Evolutionary conservation across 2,888 invertebrate species (phyloP).

Genomic region (Eugnorisma glareosa): DNA sequence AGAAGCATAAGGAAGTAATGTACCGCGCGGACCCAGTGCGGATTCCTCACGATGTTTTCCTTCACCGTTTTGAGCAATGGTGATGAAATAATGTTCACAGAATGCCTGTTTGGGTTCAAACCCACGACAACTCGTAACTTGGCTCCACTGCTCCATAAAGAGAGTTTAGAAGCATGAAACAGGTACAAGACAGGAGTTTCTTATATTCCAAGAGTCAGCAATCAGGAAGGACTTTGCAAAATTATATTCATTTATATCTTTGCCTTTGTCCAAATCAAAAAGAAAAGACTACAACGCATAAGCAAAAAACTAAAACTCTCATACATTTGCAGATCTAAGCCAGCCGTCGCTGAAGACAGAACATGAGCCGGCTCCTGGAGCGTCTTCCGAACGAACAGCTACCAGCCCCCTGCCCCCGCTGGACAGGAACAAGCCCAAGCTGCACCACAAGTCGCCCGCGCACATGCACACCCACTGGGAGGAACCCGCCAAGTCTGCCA

Average conservation of each 20-base stretch:
- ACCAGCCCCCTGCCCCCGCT: conserved; percentile 63
- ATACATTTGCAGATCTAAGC: conserved; percentile 91
- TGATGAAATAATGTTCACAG: neutral
- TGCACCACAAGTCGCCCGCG: conserved; percentile 83
- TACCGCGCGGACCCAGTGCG: neutral
- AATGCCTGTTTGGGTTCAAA: no score
- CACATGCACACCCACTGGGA: conserved; percentile 92
- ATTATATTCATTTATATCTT: neutral
- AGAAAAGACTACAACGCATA: no score
- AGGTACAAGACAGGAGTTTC: neutral
- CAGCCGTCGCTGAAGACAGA: conserved; percentile 94
- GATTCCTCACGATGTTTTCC: neutral
- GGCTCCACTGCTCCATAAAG: no score
- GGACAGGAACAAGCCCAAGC: conserved; percentile 66
- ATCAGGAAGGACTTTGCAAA: neutral
- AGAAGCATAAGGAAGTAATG: no score
- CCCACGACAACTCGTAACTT: no score
- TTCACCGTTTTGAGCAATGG: neutral
- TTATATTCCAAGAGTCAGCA: neutral
- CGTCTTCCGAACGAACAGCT: conserved; percentile 45
- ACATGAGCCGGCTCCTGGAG: conserved; percentile 68
- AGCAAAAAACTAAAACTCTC: neutral
- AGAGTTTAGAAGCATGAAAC: neutral
- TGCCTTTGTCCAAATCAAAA: neutral
- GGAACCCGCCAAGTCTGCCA: conserved; percentile 84